Base-by-base conservation (phyloP, 2,797 vertebrate genomes). In the Gymnodraco acuticeps region DNA sequence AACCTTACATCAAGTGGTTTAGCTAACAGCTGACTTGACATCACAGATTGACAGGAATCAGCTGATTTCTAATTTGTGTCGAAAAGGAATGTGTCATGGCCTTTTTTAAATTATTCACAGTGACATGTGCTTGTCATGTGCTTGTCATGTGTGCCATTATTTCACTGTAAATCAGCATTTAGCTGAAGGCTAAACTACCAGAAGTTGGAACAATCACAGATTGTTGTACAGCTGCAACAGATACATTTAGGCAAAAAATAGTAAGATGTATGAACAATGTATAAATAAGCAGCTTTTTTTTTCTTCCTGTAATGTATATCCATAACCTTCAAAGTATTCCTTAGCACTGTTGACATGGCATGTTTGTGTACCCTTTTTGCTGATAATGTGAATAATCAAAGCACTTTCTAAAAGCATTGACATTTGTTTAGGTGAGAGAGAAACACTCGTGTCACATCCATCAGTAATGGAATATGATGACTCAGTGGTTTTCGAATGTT, bases 401-500 rank as follows among this genome's bases (percentile, higher is more conserved):
- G 19, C 23, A 16, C 16, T 11, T 23, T 51, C 13, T 54, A 23
- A 38, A 38, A 38, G 33, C 33, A 9, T 38, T 54, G 54, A 66
- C 19, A 56, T 53, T 43, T 62, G 46, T 45, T 65, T 33, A 60
- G n/a, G 6, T 0, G 11, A 70, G 56, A 54, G 47, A 46, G 33
- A 38, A 72, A 80, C 55, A 23, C 31, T 61, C 6, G 48, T 38
- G 66, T 67, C 47, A 48, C 62, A 48, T 77, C 41, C 47, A 31
- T 51, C 33, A 27, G n/a, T 33, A 38, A 10, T 41, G 13, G 52
- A 69, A 38, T 9, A 38, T 47, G 79, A 72, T 53, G 52, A 73
- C 43, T 70, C 71, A 80, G 60, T 91, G 78, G 87, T 77, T 77
- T 53, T 80, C 63, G 1, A 54, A 60, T 64, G 84, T 87, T 89